Evolutionary conservation across 2,888 invertebrate species (phyloP).

Genomic region (Loripinus fragilis): DNA sequence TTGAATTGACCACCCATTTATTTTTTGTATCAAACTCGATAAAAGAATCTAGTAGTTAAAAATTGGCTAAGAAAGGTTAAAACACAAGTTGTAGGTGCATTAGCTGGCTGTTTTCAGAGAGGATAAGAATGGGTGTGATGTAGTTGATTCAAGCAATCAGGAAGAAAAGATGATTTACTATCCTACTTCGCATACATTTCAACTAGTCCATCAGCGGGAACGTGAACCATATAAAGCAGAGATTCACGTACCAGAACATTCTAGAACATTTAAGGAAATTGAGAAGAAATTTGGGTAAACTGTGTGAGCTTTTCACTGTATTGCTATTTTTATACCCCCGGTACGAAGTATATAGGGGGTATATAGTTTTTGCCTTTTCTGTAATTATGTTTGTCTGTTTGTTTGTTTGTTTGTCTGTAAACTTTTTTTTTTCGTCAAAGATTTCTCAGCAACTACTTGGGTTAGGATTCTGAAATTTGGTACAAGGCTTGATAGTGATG

Average conservation of each 20-base stretch:
- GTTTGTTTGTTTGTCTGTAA: too few relatives aligned
- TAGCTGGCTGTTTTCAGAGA: constrained; percentile 31
- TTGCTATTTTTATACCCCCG: not conserved
- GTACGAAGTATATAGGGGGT: too few relatives aligned
- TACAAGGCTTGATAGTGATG: too few relatives aligned
- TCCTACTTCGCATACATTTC: constrained; percentile 78
- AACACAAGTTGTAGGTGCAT: not conserved
- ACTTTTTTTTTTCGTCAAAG: too few relatives aligned
- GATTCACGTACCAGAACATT: constrained; percentile 52
- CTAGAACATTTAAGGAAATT: constrained; percentile 47
- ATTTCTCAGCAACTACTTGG: too few relatives aligned
- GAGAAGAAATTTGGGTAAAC: constrained; percentile 47
- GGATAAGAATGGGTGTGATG: not conserved
- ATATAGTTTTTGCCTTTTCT: too few relatives aligned
- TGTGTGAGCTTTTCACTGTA: constrained; percentile 16
- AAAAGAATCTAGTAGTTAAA: too few relatives aligned
- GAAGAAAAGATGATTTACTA: constrained; percentile 47
- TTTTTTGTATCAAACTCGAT: too few relatives aligned
- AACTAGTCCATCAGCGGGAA: constrained; percentile 72
- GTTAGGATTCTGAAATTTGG: too few relatives aligned
- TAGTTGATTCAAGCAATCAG: not conserved
- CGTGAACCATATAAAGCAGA: constrained; percentile 38
- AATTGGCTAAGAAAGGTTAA: too few relatives aligned
- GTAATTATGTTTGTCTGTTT: too few relatives aligned
- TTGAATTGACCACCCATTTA: too few relatives aligned